A percentile compares a stretch with the other conserved stretches of the same genome.
These are phyloP conservation scores for Dryobota labecula DNA, from an alignment of 2,888 invertebrate species.

Conservation along the genomic window DNA sequence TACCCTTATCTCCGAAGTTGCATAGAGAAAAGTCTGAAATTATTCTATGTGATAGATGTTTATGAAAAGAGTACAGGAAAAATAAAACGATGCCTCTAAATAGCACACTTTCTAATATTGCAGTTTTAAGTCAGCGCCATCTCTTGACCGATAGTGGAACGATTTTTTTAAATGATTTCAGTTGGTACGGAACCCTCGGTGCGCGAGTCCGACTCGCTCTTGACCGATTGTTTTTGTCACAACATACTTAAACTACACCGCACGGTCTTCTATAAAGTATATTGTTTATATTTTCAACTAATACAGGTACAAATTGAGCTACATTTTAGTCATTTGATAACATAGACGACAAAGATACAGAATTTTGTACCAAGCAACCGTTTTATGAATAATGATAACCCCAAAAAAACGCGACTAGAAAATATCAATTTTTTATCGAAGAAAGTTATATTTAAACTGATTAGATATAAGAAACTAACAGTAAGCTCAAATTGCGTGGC, in stretches of 20 bases:
- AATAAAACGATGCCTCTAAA: no score
- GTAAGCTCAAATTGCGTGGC: conserved; percentile 33
- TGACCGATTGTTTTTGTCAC: no score
- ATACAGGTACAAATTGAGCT: background rate
- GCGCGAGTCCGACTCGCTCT: no score
- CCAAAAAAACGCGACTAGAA: conserved; percentile 30
- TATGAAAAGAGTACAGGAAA: no score
- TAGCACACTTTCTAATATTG: no score
- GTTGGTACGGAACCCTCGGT: no score
- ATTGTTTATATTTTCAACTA: background rate
- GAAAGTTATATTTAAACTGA: conserved; percentile 35
- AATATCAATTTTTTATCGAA: conserved; percentile 27
- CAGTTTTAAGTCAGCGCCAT: no score
- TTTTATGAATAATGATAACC: conserved; percentile 41
- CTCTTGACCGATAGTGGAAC: no score
- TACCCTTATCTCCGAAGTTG: no score
- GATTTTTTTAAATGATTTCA: no score
- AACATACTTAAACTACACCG: background rate
- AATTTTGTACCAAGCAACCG: background rate
- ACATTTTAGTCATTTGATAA: conserved; percentile 9
- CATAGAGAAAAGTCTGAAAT: no score
- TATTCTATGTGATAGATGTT: no score
- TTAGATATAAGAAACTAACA: conserved; percentile 36
- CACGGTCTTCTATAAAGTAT: background rate
- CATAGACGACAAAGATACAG: background rate